These are phyloP conservation scores for Geococcyx californianus DNA, from an alignment of 2,113 vertebrate genomes.

Conservation along the genomic window DNA sequence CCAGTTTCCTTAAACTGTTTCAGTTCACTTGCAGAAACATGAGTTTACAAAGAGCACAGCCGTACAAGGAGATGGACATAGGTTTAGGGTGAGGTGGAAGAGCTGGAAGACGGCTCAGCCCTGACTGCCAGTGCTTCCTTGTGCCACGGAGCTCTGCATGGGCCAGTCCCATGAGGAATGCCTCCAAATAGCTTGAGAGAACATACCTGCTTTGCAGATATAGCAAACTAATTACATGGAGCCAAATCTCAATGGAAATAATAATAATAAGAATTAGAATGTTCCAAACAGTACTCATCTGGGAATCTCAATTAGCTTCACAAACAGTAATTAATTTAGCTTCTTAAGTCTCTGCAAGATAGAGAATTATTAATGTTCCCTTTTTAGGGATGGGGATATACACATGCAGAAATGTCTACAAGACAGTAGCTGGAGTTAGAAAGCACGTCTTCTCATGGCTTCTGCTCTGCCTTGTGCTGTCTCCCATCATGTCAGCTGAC, in stretches of 20 bases:
- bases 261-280: slow-evolving; percentile 22
- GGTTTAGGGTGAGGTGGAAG: background rate
- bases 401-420: background rate
- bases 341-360: background rate
- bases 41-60: background rate
- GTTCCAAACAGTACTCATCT: slow-evolving; percentile 32
- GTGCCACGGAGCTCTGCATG: background rate
- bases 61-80: background rate
- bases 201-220: slow-evolving; percentile 32
- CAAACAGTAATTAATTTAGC: slow-evolving; percentile 61
- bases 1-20: background rate
- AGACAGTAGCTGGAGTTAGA: background rate
- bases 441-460: background rate
- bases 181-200: background rate
- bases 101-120: background rate
- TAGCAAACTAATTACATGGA: slow-evolving; percentile 25
- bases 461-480: background rate
- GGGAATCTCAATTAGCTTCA: slow-evolving; percentile 51
- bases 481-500: background rate
- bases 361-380: slow-evolving; percentile 10
- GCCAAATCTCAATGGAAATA: slow-evolving; percentile 41
- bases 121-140: background rate
- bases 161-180: background rate
- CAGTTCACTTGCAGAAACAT: background rate
- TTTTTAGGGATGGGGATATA: background rate